Base-by-base conservation (phyloP, 2,797 vertebrate genomes). In the Sebastiscus tertius region DNA sequence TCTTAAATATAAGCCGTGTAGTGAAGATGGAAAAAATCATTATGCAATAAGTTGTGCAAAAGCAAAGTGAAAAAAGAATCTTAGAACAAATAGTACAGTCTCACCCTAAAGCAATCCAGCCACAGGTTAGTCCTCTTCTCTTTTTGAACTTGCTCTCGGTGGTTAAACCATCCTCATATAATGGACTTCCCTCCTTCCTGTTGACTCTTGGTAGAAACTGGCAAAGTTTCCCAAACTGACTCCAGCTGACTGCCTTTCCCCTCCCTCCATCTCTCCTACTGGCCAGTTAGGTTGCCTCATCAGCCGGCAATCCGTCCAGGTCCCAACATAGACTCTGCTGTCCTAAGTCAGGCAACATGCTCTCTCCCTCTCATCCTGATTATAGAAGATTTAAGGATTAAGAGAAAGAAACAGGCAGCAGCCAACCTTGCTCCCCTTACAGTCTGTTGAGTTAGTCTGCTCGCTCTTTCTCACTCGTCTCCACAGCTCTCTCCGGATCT, bases 341-440 rank as follows among this genome's bases (percentile, higher is more conserved):
- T 89, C 77, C 88, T 95, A 95, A 94, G 80, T 95, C 90, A 93
- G 91, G 90, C 91, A 91, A 89, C 93, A 91, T 91, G 93, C 92
- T 91, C 92, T 86, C 82, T 77, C 82, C 82, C 77, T 83, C 93
- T 96, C 93, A 96, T 95, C 96, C 95, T 82, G 92, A 95, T 96
- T 96, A 96, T 65, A 90, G 93, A 92, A 96, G 96, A 96, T 96
- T 96, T 96, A 93, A 81, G 90, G 96, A 96, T 96, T 96, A 96
- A 87, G 77, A 79, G 66, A 87, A 92, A 93, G 88, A 92, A 94
- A 92, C 86, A 91, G 93, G 79, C 88, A 94, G 88, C 80, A 88
- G 89, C 84, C 92, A 92, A 88, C 63, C 68, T 81, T 84, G 88
- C 83, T 88, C 83, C 82, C 73, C 79, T 90, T 78, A 72, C 80